Percentiles rank a stretch among this genome's conserved stretches.
Evolutionary conservation across 2,797 vertebrate species (phyloP).

Genomic region (Tokudaia muenninki): DNA sequence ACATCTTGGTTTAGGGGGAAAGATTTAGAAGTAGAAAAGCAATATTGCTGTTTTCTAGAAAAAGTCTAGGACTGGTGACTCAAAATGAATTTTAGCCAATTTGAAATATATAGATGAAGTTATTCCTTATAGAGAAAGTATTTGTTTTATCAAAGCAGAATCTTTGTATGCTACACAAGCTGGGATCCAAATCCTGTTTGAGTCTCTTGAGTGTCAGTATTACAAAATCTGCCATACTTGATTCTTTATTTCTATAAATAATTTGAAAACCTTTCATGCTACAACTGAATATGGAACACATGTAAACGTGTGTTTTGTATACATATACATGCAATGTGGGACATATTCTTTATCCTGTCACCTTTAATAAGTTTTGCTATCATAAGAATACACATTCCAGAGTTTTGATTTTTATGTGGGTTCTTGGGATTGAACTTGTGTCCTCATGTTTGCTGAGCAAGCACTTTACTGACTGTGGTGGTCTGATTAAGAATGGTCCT

Average conservation of each 20-base stretch:
- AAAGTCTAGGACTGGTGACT: not conserved
- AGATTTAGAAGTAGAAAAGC: not conserved
- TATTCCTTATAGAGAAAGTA: slow-evolving; percentile 4
- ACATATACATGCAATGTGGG: not conserved
- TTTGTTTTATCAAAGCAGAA: not conserved
- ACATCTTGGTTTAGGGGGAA: not conserved
- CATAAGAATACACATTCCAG: not conserved
- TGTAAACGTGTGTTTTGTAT: not conserved
- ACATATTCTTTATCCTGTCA: not conserved
- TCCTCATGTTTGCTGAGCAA: not conserved
- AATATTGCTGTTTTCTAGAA: not conserved
- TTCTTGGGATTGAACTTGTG: not conserved
- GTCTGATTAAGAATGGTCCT: not conserved
- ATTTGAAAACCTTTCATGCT: not conserved
- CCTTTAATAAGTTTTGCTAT: not conserved
- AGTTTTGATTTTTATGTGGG: not conserved
- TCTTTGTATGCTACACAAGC: not conserved
- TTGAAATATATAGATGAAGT: not conserved
- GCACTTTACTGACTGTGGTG: not conserved
- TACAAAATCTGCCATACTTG: not conserved
- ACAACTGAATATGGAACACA: not conserved
- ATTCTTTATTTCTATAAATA: not conserved
- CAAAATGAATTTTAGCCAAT: slow-evolving; percentile 25
- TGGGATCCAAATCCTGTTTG: not conserved
- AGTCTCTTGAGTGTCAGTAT: not conserved